A percentile compares a stretch with the other conserved stretches of the same genome.
phyloP scores from a whole-genome alignment of 2,113 vertebrate species.

The Pithys albifrons region DNA sequence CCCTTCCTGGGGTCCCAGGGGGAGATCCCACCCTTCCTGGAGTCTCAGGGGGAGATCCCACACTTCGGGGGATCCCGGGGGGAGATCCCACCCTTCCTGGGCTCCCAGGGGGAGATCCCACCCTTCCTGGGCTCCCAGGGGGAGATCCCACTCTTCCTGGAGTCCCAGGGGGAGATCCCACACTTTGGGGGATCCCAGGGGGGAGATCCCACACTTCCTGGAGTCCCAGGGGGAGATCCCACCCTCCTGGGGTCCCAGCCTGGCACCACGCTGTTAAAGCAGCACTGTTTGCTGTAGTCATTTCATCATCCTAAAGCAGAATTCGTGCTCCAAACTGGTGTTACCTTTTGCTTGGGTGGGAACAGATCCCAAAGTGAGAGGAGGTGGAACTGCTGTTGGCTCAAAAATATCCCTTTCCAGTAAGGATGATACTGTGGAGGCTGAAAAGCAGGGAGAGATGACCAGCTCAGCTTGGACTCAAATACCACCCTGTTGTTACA shows the following conservation, averaged over 20 bases:
- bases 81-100: background rate
- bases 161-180: background rate
- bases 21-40: too few relatives aligned
- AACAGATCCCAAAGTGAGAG: background rate
- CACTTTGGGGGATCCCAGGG: background rate
- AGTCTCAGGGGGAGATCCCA: background rate
- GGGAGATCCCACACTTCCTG: background rate
- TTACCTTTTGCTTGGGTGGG: background rate
- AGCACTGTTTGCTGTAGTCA: background rate
- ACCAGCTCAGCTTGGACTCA: background rate
- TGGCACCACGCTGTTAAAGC: background rate
- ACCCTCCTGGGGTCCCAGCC: background rate
- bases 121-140: background rate
- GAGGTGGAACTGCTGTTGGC: background rate
- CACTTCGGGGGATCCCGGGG: background rate
- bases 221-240: background rate
- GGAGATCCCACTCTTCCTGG: too few relatives aligned
- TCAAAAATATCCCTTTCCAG: background rate
- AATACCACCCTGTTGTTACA: rapidly evolving
- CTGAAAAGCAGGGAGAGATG: background rate
- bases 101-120: background rate
- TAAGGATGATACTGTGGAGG: background rate
- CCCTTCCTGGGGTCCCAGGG: background rate
- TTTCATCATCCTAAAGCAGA: background rate
- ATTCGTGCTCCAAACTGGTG: rapidly evolving